These are phyloP conservation scores for Melierax canorus DNA, from an alignment of 2,113 vertebrate species.

Conservation along the genomic window DNA sequence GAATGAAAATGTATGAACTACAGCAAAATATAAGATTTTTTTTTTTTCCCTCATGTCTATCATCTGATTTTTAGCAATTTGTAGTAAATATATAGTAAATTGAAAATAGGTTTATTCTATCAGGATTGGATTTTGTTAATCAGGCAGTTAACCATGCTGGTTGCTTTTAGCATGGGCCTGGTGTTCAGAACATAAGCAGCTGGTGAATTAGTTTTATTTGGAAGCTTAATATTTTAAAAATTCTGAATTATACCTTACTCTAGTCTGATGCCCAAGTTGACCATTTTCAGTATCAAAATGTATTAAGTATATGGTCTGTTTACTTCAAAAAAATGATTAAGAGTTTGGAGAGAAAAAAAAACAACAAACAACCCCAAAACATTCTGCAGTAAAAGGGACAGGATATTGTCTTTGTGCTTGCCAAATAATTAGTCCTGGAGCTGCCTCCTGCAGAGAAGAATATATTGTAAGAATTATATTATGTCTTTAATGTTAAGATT, in stretches of 20 bases:
- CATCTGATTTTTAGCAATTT: not conserved
- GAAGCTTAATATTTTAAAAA: not conserved
- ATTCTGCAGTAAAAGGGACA: not conserved
- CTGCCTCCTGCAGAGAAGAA: not conserved
- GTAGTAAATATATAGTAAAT: not conserved
- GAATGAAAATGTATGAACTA: not conserved
- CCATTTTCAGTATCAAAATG: not conserved
- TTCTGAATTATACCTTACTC: not conserved
- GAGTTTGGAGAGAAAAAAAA: not conserved
- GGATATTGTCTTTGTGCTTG: fast-evolving
- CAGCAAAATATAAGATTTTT: not conserved
- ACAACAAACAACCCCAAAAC: not conserved
- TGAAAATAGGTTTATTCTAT: not conserved
- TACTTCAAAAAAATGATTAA: not conserved
- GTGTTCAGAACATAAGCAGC: not conserved
- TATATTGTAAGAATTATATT: not conserved
- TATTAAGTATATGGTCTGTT: not conserved
- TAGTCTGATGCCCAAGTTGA: not conserved
- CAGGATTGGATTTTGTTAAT: not conserved
- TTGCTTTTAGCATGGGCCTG: not conserved
- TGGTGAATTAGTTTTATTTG: not conserved
- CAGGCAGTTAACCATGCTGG: not conserved
- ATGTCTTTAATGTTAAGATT: not conserved
- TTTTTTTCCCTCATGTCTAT: not conserved
- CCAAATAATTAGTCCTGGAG: not conserved